Percentiles rank a stretch among this genome's conserved stretches.
These are phyloP conservation scores for Digitonthophagus gazella DNA, from an alignment of 2,888 invertebrate species.

Conservation along the genomic window DNA sequence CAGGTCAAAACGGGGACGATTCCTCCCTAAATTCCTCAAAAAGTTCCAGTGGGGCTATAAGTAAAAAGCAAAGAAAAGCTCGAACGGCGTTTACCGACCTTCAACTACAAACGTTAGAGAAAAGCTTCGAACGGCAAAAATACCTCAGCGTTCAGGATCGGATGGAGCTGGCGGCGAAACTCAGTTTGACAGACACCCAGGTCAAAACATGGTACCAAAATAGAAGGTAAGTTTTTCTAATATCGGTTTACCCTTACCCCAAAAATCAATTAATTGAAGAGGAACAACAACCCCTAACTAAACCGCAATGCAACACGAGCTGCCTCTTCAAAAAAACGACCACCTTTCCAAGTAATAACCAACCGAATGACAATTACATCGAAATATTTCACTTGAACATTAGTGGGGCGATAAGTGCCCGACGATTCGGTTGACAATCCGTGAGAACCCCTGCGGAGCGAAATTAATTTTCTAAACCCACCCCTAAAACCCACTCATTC, in stretches of 20 bases:
- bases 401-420: neutral
- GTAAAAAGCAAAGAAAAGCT: constrained; percentile 95
- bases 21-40: constrained; percentile 65
- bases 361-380: neutral
- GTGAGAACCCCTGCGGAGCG: neutral
- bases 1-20: constrained; percentile 85
- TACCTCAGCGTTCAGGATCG: constrained; percentile 96
- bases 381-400: neutral
- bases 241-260: no score
- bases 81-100: constrained; percentile 98
- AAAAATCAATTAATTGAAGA: no score
- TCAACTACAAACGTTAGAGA: constrained; percentile 93
- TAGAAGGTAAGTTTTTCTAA: constrained; percentile 63
- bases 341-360: neutral
- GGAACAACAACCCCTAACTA: no score
- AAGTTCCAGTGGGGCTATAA: constrained; percentile 57
- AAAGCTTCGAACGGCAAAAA: constrained; percentile 95
- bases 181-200: constrained; percentile 97
- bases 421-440: neutral
- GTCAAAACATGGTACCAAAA: constrained; percentile 81
- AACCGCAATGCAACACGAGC: neutral
- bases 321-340: neutral
- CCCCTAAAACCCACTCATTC: no score
- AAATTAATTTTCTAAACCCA: neutral
- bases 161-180: constrained; percentile 95